Percentiles rank a stretch among this genome's conserved stretches.
phyloP scores from a whole-genome alignment of 1,140 invertebrate species.

The Amyelois transitella region DNA sequence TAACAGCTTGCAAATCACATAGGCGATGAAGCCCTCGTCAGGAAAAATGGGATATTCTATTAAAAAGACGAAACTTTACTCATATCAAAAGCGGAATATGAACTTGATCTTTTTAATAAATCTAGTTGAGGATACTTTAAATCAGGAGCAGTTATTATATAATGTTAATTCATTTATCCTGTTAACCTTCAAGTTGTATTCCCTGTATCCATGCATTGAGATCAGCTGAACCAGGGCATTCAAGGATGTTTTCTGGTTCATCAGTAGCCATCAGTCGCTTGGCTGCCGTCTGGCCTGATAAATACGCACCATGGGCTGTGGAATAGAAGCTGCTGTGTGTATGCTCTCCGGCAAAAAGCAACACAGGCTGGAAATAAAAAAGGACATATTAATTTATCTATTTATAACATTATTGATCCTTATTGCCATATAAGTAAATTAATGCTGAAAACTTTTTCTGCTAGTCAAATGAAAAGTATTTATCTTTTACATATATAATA shows the following conservation, averaged over 20 bases:
- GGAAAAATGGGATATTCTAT: neutral
- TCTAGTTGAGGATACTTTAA: neutral
- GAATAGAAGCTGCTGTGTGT: slow-evolving; percentile 96
- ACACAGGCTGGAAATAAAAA: slow-evolving; percentile 77
- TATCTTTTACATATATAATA: too few species aligned
- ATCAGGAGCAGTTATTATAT: neutral
- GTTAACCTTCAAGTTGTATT: slow-evolving; percentile 60
- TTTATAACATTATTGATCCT: too few species aligned
- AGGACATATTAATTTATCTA: too few species aligned
- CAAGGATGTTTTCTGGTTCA: slow-evolving; percentile 77
- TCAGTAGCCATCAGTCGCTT: slow-evolving; percentile 79
- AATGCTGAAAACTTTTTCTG: too few species aligned
- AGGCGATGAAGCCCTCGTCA: neutral
- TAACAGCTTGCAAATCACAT: neutral
- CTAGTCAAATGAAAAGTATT: too few species aligned
- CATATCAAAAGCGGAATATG: too few species aligned
- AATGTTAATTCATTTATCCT: neutral
- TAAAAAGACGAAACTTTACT: too few species aligned
- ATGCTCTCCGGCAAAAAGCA: slow-evolving; percentile 95
- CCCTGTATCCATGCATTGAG: slow-evolving; percentile 91
- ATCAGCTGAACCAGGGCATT: slow-evolving; percentile 82
- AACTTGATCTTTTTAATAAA: neutral
- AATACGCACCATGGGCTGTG: slow-evolving; percentile 94
- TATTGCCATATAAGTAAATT: too few species aligned
- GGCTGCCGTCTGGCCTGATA: slow-evolving; percentile 91